These are phyloP conservation scores for Macrotus californicus DNA, from an alignment of 2,113 vertebrate species.

Conservation along the genomic window DNA sequence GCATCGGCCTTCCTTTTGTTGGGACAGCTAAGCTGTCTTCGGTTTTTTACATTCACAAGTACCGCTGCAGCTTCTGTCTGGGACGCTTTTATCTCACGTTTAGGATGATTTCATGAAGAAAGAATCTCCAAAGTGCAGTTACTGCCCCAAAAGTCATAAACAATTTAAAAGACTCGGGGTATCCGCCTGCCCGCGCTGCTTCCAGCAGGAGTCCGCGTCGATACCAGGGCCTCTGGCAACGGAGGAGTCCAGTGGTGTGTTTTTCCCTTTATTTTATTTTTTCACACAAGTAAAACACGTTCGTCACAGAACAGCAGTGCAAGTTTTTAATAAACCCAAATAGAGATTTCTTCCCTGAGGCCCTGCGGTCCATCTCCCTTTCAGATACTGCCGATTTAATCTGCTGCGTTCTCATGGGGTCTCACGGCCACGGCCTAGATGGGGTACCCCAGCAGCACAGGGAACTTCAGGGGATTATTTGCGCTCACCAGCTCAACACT, in stretches of 20 bases:
- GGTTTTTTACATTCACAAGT: background rate
- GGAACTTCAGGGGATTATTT: background rate
- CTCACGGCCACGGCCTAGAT: accelerated
- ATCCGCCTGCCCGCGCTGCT: background rate
- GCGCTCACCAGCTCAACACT: background rate
- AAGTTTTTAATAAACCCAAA: slow-evolving; percentile 44
- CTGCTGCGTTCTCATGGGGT: background rate
- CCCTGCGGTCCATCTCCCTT: background rate
- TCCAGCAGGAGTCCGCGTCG: background rate
- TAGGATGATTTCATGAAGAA: background rate
- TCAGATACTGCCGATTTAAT: background rate
- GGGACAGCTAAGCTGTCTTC: background rate
- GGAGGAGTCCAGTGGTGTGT: background rate
- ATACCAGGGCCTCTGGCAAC: background rate
- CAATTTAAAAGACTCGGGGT: background rate
- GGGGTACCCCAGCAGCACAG: background rate
- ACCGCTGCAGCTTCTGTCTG: background rate
- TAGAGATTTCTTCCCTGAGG: slow-evolving; percentile 27
- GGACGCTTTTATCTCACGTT: background rate
- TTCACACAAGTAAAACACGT: background rate
- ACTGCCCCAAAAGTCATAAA: background rate
- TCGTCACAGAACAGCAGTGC: background rate
- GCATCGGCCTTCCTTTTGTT: background rate
- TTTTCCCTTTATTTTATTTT: slow-evolving; percentile 1
- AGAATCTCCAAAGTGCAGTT: background rate